These are phyloP conservation scores for Phrynocephalus versicolor DNA, from an alignment of 2,113 vertebrate genomes.

Conservation along the genomic window DNA sequence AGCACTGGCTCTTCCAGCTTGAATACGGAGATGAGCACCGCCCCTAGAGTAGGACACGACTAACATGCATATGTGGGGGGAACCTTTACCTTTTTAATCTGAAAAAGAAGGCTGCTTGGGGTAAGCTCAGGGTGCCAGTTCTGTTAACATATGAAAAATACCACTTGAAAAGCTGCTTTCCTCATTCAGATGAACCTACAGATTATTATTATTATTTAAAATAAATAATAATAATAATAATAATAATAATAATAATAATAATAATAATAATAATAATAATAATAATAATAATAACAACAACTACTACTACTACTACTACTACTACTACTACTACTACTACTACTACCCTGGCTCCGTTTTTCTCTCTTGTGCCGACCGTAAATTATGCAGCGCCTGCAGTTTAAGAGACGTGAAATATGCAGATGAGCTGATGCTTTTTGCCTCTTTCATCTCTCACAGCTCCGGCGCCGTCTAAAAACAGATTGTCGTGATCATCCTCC, in stretches of 20 bases:
- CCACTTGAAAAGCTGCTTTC: conserved; percentile 70
- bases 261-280: too few species aligned
- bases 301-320: too few species aligned
- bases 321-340: too few species aligned
- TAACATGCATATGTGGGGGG: too few species aligned
- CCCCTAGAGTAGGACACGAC: too few species aligned
- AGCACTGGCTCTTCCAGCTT: too few species aligned
- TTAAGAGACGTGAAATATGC: conserved; percentile 73
- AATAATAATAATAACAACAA: too few species aligned
- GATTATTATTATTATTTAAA: too few species aligned
- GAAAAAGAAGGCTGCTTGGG: background rate
- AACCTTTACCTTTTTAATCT: too few species aligned
- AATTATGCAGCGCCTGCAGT: conserved; percentile 76
- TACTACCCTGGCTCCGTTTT: background rate
- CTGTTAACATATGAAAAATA: conserved; percentile 75
- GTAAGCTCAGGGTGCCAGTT: conserved; percentile 43
- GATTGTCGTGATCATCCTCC: conserved; percentile 69
- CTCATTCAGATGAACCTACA: conserved; percentile 74
- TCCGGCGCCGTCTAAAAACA: conserved; percentile 72
- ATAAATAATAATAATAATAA: too few species aligned
- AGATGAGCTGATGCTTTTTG: conserved; percentile 59
- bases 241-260: too few species aligned
- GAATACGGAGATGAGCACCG: too few species aligned
- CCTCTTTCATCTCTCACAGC: conserved; percentile 63
- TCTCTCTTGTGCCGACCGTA: conserved; percentile 76